These are phyloP conservation scores for Perca schrenkii DNA, from an alignment of 2,113 vertebrate species.

Conservation along the genomic window DNA sequence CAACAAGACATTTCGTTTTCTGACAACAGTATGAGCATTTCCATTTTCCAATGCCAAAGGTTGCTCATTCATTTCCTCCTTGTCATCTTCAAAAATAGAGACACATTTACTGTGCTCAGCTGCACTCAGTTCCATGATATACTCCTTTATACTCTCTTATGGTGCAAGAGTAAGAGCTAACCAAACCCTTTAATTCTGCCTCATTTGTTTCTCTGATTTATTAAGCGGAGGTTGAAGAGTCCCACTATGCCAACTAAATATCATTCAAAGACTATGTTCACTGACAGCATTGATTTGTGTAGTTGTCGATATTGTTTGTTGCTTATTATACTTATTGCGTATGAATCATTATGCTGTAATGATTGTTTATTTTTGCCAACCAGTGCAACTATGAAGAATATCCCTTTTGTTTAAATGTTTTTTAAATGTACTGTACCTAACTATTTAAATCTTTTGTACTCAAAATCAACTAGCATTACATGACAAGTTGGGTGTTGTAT, in stretches of 20 bases:
- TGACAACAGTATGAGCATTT: conserved; percentile 50
- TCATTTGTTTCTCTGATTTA: conserved; percentile 62
- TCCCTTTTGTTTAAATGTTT: conserved; percentile 62
- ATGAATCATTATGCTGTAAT: conserved; percentile 69
- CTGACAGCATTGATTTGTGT: conserved; percentile 80
- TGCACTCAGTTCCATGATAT: conserved; percentile 51
- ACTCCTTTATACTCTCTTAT: conserved; percentile 63
- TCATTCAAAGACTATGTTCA: conserved; percentile 68
- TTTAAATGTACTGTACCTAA: conserved; percentile 72
- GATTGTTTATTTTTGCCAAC: conserved; percentile 54
- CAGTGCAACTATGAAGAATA: conserved; percentile 49
- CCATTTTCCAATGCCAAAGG: conserved; percentile 79
- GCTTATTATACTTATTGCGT: conserved; percentile 65
- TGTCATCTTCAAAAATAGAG: conserved; percentile 54
- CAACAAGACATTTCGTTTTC: conserved; percentile 43
- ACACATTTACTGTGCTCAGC: conserved; percentile 61
- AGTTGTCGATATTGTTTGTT: conserved; percentile 72
- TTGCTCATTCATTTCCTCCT: conserved; percentile 68
- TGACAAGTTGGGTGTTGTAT: conserved; percentile 70
- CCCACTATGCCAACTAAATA: conserved; percentile 75
- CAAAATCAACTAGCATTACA: conserved; percentile 52
- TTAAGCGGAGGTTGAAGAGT: conserved; percentile 45
- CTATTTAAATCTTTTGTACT: conserved; percentile 45
- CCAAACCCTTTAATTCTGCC: conserved; percentile 84
- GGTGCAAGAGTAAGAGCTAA: conserved; percentile 82